Conservation (phyloP, 2,113 vertebrate genomes). For the Macrotis lagotis region DNA sequence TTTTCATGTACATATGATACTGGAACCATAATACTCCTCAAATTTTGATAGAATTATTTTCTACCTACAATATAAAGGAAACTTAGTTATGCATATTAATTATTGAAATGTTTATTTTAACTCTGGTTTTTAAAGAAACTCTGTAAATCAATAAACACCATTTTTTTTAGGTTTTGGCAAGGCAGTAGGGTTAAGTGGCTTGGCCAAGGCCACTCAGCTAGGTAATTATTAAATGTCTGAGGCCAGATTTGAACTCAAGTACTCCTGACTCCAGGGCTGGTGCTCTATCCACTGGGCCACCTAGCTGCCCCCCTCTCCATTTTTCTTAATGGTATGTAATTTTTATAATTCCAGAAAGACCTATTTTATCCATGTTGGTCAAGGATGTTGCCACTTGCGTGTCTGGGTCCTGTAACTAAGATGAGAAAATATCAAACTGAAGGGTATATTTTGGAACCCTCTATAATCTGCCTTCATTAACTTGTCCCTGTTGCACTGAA, state of each 20-base stretch:
- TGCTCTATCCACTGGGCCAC: too few species aligned
- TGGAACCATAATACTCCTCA: neutral
- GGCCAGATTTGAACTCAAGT: too few species aligned
- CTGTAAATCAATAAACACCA: neutral
- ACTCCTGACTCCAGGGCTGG: too few species aligned
- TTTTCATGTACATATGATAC: neutral
- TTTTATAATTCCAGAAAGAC: neutral
- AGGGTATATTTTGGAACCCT: neutral
- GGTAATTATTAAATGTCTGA: too few species aligned
- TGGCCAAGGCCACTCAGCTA: too few species aligned
- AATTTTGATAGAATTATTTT: neutral
- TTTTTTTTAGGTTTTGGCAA: too few species aligned
- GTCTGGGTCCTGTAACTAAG: neutral
- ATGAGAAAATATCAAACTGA: neutral
- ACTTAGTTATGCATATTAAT: slow-evolving; percentile 6
- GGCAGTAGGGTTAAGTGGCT: too few species aligned
- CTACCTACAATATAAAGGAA: neutral
- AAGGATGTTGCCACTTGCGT: neutral
- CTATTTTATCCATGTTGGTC: neutral
- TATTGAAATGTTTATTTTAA: neutral
- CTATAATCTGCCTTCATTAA: neutral
- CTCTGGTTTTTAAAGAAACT: slow-evolving; percentile 5
- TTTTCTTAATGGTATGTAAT: neutral
- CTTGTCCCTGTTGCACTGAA: neutral
- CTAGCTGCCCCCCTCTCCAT: too few species aligned